Evolutionary conservation across 2,113 vertebrate species (phyloP).

Genomic region (Myotis davidii): DNA sequence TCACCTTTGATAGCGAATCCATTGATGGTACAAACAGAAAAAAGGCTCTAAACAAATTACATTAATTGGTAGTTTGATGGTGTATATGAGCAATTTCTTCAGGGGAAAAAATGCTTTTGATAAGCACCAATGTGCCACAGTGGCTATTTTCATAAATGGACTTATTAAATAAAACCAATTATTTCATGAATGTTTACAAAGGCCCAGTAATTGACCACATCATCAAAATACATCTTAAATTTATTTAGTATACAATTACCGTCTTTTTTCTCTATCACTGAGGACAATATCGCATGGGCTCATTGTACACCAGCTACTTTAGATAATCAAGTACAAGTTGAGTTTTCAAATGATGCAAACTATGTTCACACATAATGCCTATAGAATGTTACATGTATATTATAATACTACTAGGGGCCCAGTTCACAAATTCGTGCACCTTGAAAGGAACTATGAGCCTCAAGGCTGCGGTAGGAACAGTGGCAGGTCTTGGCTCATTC

Average conservation of each 20-base stretch:
- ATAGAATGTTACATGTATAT: background rate
- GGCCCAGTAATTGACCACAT: conserved; percentile 84
- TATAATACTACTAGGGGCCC: background rate
- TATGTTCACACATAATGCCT: conserved; percentile 42
- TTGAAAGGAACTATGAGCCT: too few relatives aligned
- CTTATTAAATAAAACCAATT: conserved; percentile 84
- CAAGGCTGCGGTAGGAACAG: too few relatives aligned
- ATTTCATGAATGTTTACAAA: conserved; percentile 80
- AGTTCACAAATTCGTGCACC: too few relatives aligned
- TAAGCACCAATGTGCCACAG: conserved; percentile 75
- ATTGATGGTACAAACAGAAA: conserved; percentile 78
- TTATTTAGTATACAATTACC: conserved; percentile 80
- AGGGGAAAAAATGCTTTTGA: conserved; percentile 79
- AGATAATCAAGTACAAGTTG: background rate
- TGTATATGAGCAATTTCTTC: conserved; percentile 76
- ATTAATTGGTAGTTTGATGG: conserved; percentile 83
- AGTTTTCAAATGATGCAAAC: conserved; percentile 70
- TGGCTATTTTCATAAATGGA: conserved; percentile 81
- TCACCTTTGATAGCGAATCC: conserved; percentile 76
- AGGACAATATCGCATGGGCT: conserved; percentile 60
- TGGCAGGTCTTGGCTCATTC: too few relatives aligned
- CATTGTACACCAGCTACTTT: background rate
- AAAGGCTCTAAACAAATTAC: conserved; percentile 85
- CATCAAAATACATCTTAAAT: conserved; percentile 81
- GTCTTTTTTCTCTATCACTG: conserved; percentile 78